These are phyloP conservation scores for Barnardius zonarius DNA, from an alignment of 2,113 vertebrate species.

Conservation along the genomic window DNA sequence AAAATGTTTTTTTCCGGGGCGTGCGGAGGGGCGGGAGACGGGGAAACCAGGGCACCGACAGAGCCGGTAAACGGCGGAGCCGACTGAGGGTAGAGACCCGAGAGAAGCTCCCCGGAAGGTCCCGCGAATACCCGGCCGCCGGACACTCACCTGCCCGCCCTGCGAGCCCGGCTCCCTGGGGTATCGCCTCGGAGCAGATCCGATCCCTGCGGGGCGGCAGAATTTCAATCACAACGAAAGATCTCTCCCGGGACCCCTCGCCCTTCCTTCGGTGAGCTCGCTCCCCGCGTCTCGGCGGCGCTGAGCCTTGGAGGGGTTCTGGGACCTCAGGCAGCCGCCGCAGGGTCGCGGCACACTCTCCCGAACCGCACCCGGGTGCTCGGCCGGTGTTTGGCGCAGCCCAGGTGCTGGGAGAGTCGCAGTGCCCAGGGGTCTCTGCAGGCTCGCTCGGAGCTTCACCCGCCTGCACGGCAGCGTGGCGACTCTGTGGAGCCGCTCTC, in stretches of 20 bases:
- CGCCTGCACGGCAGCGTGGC: background rate
- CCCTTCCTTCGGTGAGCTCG: background rate
- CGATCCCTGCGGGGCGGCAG: background rate
- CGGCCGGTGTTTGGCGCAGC: background rate
- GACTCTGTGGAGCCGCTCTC: background rate
- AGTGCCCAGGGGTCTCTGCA: background rate
- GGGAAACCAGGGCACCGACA: background rate
- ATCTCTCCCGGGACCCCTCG: background rate
- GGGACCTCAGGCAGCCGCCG: no score
- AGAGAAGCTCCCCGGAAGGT: background rate
- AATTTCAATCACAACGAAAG: conserved; percentile 44
- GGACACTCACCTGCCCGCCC: conserved; percentile 45
- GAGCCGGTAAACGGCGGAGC: background rate
- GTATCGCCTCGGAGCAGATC: background rate
- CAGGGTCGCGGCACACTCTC: background rate
- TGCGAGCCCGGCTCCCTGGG: background rate
- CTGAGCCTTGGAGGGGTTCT: background rate
- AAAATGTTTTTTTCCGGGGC: background rate
- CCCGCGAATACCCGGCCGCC: background rate
- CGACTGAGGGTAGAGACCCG: background rate
- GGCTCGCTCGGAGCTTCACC: background rate
- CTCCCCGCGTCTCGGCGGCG: background rate
- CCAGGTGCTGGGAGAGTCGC: background rate
- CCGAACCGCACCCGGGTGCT: background rate
- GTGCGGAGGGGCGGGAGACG: background rate